A percentile compares a stretch with the other conserved stretches of the same genome.
phyloP scores from a whole-genome alignment of 2,113 vertebrate species.

The Pseudorhombus dupliciocellatus region DNA sequence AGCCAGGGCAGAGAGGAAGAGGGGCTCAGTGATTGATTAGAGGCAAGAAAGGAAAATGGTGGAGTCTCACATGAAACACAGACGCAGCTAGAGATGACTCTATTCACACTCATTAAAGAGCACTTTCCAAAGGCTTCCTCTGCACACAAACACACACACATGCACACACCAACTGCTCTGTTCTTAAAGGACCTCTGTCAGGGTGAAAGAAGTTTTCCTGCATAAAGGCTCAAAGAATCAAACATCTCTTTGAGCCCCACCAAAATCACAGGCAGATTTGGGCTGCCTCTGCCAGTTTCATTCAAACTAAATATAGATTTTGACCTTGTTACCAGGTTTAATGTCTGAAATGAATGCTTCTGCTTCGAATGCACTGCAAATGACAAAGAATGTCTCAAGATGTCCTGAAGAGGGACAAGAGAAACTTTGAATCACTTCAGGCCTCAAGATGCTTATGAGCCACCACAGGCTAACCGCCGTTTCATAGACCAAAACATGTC shows the following conservation, averaged over 20 bases:
- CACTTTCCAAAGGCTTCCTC: constrained; percentile 48
- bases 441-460: neutral
- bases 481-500: neutral
- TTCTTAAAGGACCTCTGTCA: constrained; percentile 33
- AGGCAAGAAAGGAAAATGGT: constrained; percentile 51
- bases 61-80: constrained; percentile 64
- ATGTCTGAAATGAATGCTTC: neutral
- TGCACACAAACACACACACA: constrained; percentile 1
- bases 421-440: neutral
- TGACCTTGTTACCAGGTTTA: constrained; percentile 1
- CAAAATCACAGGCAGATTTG: constrained; percentile 8
- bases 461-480: neutral
- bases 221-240: constrained; percentile 25
- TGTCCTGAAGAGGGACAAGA: neutral
- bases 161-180: constrained; percentile 2
- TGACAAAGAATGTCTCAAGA: neutral
- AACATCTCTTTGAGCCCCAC: constrained; percentile 16
- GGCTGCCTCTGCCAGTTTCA: constrained; percentile 5
- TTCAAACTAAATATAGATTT: constrained; percentile 19
- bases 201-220: constrained; percentile 37
- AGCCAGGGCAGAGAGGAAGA: constrained; percentile 16
- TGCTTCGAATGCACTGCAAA: neutral
- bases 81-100: constrained; percentile 58
- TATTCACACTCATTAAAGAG: constrained; percentile 59
- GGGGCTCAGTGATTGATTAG: constrained; percentile 74